Percentiles rank a stretch among this genome's conserved stretches.
phyloP scores from a whole-genome alignment of 2,113 vertebrate genomes.

The Gadus chalcogrammus region DNA sequence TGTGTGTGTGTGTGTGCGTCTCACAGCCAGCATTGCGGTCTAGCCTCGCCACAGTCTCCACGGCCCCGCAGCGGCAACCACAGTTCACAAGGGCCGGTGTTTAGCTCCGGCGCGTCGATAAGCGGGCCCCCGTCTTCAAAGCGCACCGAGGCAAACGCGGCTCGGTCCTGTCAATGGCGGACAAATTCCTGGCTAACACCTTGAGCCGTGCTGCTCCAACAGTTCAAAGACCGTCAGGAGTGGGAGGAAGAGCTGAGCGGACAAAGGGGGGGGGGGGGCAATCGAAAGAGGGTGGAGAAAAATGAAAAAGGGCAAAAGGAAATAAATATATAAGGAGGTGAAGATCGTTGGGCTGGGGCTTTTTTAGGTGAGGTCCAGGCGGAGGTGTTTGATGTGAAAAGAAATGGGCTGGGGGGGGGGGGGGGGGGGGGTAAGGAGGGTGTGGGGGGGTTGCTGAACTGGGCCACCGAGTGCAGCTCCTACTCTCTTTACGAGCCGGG shows the following conservation, averaged over 20 bases:
- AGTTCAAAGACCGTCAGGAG: conserved; percentile 63
- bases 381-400: conserved; percentile 12
- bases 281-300: conserved; percentile 2
- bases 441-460: background rate
- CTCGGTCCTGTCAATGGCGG: conserved; percentile 70
- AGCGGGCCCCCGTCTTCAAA: conserved; percentile 67
- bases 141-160: conserved; percentile 56
- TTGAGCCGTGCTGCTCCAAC: conserved; percentile 58
- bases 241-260: conserved; percentile 36
- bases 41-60: conserved; percentile 43
- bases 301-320: background rate
- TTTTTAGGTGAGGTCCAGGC: conserved; percentile 17
- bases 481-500: background rate
- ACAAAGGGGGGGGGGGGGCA: conserved; percentile 20
- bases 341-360: conserved; percentile 16
- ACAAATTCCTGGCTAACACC: conserved; percentile 72
- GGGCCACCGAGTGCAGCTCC: conserved; percentile 1
- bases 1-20: conserved; percentile 22
- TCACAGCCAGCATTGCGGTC: conserved; percentile 40
- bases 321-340: conserved; percentile 19
- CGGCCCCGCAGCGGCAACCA: conserved; percentile 42
- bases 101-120: conserved; percentile 70
- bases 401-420: background rate
- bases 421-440: background rate
- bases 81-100: conserved; percentile 63